Evolutionary conservation across 2,797 vertebrate genomes (phyloP), one percentile per base, ranked within the genome.

Genomic region (Diceros bicornis): DNA sequence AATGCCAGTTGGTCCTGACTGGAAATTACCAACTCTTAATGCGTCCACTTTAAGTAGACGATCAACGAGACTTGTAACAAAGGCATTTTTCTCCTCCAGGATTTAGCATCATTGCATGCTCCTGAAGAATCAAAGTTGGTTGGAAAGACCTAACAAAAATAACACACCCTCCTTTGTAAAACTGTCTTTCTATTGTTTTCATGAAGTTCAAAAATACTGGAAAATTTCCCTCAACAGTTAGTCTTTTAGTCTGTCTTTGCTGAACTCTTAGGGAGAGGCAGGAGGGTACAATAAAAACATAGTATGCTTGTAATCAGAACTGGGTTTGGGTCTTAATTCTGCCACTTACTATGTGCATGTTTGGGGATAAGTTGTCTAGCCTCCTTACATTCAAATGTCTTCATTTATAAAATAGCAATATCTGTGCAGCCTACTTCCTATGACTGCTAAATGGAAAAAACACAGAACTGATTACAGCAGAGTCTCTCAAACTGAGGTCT

Each of bases 161-260:
- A 50, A 66, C 13, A 18, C 17, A 64, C 32, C 0, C 29, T 37
- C 1, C 17, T 14, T 74, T 85, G 41, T 7, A 37, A 41, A 55
- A 91, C 59, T 34, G 6, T 62, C 64, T 66, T 84, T 37, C 62
- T 69, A 13, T 82, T 10, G 66, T 89, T 47, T 55, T 83, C 37
- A 69, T 69, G 11, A 85, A 89, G 27, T 37, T 87, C 11, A 59
- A 79, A 84, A 83, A 37, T 57, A 27, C 0, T 72, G 37, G 8
- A 88, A 74, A 72, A n/a, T 3, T 32, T 72, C 25, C 68, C 4
- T 62, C 7, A 23, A 23, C 5, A 18, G 62, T 88, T 75, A 29
- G 90, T 95, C 41, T 78, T 93, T 97, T 12, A 32, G 12, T 79
- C 25, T 86, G 25, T 14, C 12, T 91, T 82, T 59, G 29, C 10